These are phyloP conservation scores for Plutomurus gul DNA, from an alignment of 1,140 invertebrate species.

Conservation along the genomic window DNA sequence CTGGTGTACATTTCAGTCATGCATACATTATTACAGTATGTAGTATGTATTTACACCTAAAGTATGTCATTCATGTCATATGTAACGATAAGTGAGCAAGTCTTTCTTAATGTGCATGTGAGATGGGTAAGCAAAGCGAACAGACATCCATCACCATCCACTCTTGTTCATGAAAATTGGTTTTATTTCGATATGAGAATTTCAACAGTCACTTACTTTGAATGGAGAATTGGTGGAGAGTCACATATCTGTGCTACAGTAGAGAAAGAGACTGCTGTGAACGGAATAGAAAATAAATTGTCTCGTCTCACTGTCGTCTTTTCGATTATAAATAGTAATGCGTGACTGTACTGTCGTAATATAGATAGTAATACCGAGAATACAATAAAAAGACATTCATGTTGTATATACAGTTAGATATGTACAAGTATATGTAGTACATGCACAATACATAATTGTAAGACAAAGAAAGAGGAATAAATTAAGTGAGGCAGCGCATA, in stretches of 20 bases:
- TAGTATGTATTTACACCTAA: not conserved
- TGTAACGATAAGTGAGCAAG: not conserved
- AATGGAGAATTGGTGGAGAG: too few species aligned
- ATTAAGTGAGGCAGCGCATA: not conserved
- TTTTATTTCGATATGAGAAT: too few species aligned
- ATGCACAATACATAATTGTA: not conserved
- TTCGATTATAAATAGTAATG: slow-evolving; percentile 23
- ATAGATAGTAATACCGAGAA: not conserved
- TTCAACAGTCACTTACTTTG: too few species aligned
- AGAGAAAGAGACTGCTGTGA: not conserved
- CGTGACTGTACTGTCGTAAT: not conserved
- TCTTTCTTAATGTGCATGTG: not conserved
- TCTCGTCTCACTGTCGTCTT: slow-evolving; percentile 18
- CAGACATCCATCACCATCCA: too few species aligned
- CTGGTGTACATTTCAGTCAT: too few species aligned
- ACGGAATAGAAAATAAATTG: slow-evolving; percentile 27
- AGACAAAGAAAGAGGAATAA: not conserved
- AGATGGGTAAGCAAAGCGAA: too few species aligned
- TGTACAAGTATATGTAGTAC: not conserved
- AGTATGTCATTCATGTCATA: not conserved
- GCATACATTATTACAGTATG: not conserved
- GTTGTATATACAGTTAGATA: not conserved
- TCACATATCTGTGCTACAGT: too few species aligned
- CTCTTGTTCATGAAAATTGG: slow-evolving; percentile 21
- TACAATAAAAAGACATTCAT: not conserved